A percentile compares a stretch with the other conserved stretches of the same genome.
phyloP scores from a whole-genome alignment of 2,113 vertebrate genomes.

The Polypterus bichir region DNA sequence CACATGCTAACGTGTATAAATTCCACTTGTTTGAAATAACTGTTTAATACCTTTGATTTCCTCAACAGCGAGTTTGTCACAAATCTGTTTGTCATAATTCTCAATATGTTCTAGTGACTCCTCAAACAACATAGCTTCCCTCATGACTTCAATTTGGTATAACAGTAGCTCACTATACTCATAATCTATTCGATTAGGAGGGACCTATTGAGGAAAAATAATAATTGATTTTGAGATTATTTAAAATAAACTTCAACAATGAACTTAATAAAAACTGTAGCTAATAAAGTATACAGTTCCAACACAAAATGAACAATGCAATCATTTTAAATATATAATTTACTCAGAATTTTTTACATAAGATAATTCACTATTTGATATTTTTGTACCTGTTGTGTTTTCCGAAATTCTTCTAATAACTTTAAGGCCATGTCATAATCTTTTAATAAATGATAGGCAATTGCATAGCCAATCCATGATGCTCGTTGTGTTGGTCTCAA shows the following conservation, averaged over 20 bases:
- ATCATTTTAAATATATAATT: too few relatives aligned
- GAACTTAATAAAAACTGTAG: too few relatives aligned
- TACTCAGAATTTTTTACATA: too few relatives aligned
- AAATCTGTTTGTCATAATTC: constrained; percentile 55
- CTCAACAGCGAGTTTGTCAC: constrained; percentile 56
- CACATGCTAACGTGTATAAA: too few relatives aligned
- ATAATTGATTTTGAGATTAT: too few relatives aligned
- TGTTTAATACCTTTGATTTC: constrained; percentile 54
- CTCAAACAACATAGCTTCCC: constrained; percentile 56
- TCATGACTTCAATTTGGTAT: constrained; percentile 64
- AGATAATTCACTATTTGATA: too few relatives aligned
- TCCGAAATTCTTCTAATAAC: constrained; percentile 60
- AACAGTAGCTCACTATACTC: constrained; percentile 60
- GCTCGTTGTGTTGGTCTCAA: constrained; percentile 52
- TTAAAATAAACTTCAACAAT: too few relatives aligned
- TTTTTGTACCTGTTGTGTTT: constrained; percentile 55
- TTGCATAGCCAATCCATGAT: constrained; percentile 63
- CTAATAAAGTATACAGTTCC: too few relatives aligned
- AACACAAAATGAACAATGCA: too few relatives aligned
- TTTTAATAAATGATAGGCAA: constrained; percentile 58
- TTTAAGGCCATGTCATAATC: constrained; percentile 64
- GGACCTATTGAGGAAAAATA: constrained; percentile 30
- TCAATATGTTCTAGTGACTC: constrained; percentile 60
- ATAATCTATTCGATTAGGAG: constrained; percentile 57
- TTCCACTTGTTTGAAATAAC: too few relatives aligned